Conservation (phyloP, 2,113 vertebrate genomes). For the Felis chaus region DNA sequence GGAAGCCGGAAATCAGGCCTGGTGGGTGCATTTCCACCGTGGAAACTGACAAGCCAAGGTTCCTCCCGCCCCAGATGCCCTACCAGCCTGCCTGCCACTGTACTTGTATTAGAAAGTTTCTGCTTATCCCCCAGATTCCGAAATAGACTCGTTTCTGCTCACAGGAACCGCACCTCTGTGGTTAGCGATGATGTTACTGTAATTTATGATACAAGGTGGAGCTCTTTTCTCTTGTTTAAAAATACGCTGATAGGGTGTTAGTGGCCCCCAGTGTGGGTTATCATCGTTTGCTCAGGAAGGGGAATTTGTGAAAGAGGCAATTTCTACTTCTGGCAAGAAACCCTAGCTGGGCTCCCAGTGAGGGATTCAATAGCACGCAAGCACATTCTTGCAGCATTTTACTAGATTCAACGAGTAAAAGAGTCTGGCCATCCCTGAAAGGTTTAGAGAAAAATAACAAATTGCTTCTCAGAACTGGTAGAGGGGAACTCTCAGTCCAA, state of each 20-base stretch:
- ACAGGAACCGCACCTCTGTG: neutral
- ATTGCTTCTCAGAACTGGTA: constrained; percentile 47
- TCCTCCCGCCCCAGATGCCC: rapidly evolving
- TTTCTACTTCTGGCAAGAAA: constrained; percentile 17
- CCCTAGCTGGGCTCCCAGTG: neutral
- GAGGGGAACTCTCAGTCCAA: neutral
- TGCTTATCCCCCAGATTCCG: constrained; percentile 31
- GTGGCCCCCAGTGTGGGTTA: neutral
- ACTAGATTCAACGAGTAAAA: constrained; percentile 33
- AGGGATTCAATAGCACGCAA: neutral
- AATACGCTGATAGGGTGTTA: neutral
- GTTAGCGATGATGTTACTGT: neutral
- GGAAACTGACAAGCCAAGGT: neutral
- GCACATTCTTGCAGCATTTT: constrained; percentile 29
- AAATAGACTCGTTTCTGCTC: neutral
- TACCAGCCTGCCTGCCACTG: neutral
- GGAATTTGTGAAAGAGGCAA: constrained; percentile 14
- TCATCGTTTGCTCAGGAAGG: neutral
- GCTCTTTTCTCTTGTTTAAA: constrained; percentile 27
- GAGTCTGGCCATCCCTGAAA: constrained; percentile 59
- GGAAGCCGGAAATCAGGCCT: neutral
- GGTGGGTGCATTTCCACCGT: neutral
- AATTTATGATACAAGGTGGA: neutral
- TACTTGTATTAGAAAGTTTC: constrained; percentile 55
- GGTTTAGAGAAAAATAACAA: constrained; percentile 50